Conservation (phyloP, 2,797 vertebrate species). For the Cryptoprocta ferox region DNA sequence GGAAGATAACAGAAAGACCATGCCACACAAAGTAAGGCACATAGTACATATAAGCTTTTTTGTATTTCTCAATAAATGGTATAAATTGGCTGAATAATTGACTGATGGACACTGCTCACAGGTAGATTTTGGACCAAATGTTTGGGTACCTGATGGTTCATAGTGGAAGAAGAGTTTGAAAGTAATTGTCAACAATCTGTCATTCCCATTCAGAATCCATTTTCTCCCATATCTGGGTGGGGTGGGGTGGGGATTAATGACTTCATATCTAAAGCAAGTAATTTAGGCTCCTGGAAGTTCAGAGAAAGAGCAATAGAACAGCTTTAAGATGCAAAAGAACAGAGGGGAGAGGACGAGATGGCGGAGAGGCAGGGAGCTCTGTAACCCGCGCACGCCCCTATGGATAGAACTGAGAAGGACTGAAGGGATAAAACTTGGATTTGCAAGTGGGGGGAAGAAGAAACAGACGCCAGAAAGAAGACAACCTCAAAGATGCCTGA, state of each 20-base stretch:
- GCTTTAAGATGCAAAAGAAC: not conserved
- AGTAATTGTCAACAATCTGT: not conserved
- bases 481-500: no score
- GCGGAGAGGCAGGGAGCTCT: no score
- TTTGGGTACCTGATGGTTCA: not conserved
- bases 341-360: no score
- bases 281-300: not conserved
- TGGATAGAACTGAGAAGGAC: no score
- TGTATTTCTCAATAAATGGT: not conserved
- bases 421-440: no score
- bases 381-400: no score
- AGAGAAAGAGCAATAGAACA: not conserved
- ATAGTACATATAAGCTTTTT: not conserved
- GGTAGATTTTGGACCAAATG: not conserved
- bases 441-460: no score
- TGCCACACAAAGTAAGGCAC: not conserved
- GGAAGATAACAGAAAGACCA: not conserved
- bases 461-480: no score
- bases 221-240: not conserved
- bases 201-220: slow-evolving; percentile 22
- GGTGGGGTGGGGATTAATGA: slow-evolving; percentile 37
- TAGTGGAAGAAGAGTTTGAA: not conserved
- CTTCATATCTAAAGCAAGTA: not conserved
- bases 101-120: not conserved
- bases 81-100: not conserved